Conservation (phyloP, 2,113 vertebrate species). For the Turdus rufiventris region DNA sequence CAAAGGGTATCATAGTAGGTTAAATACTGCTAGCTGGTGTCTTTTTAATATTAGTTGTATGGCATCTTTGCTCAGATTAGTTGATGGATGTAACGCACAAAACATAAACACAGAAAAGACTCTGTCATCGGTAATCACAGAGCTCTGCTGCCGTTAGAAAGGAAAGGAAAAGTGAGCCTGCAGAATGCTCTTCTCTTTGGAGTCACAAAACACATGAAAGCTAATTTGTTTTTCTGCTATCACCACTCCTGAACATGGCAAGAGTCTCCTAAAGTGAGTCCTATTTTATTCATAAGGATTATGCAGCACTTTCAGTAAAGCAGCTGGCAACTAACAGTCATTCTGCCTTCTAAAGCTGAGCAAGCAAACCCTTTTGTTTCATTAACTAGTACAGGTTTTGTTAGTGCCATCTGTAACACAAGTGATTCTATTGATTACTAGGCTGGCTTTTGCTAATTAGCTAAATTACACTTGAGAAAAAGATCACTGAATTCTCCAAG, state of each 20-base stretch:
- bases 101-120: background rate
- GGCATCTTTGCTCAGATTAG: background rate
- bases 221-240: background rate
- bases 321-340: background rate
- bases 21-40: background rate
- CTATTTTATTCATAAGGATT: slow-evolving; percentile 41
- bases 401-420: background rate
- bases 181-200: background rate
- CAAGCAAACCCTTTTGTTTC: background rate
- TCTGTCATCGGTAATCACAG: background rate
- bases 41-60: background rate
- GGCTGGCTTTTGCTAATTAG: background rate
- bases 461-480: background rate
- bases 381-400: slow-evolving; percentile 1
- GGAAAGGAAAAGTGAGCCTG: background rate
- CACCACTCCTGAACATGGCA: background rate
- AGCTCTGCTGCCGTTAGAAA: background rate
- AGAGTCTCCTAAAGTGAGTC: background rate
- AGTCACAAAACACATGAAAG: background rate
- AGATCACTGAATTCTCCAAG: background rate
- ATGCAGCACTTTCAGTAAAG: background rate
- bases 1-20: background rate
- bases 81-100: background rate
- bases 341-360: slow-evolving; percentile 1
- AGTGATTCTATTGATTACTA: background rate